These are phyloP conservation scores for Leptopilina syphax DNA, from an alignment of 2,888 invertebrate species.

Conservation along the genomic window DNA sequence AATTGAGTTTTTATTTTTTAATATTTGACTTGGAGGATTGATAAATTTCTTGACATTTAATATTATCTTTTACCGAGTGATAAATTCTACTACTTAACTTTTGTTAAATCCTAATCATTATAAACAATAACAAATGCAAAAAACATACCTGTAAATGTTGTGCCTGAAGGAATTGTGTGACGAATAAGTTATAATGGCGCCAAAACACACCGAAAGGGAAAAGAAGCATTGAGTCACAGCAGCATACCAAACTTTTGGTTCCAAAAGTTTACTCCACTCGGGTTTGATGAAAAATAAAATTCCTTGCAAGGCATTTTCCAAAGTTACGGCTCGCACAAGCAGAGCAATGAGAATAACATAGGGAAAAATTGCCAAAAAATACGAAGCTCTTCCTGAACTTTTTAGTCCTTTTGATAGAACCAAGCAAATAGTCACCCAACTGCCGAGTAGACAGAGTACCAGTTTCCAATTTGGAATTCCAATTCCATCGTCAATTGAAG, in stretches of 20 bases:
- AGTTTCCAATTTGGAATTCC: conserved; percentile 80
- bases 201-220: conserved; percentile 82
- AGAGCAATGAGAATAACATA: conserved; percentile 81
- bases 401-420: conserved; percentile 80
- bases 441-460: conserved; percentile 78
- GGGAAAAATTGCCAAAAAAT: conserved; percentile 85
- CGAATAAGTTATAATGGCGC: conserved; percentile 81
- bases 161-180: conserved; percentile 82
- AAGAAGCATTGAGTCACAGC: conserved; percentile 83
- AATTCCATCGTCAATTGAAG: conserved; percentile 79
- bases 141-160: conserved; percentile 79
- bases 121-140: too few relatives aligned
- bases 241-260: conserved; percentile 82
- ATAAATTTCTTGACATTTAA: too few relatives aligned
- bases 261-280: conserved; percentile 82
- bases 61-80: too few relatives aligned
- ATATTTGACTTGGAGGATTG: too few relatives aligned
- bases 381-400: conserved; percentile 83
- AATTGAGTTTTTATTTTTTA: too few relatives aligned
- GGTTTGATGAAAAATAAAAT: conserved; percentile 83
- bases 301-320: conserved; percentile 82
- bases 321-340: conserved; percentile 80
- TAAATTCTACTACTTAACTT: too few relatives aligned
- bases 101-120: too few relatives aligned
- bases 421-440: conserved; percentile 79